Conservation (phyloP, 30 jellyfish, hydroid and myxozoan genomes). For the Phacellophora camtschatica region DNA sequence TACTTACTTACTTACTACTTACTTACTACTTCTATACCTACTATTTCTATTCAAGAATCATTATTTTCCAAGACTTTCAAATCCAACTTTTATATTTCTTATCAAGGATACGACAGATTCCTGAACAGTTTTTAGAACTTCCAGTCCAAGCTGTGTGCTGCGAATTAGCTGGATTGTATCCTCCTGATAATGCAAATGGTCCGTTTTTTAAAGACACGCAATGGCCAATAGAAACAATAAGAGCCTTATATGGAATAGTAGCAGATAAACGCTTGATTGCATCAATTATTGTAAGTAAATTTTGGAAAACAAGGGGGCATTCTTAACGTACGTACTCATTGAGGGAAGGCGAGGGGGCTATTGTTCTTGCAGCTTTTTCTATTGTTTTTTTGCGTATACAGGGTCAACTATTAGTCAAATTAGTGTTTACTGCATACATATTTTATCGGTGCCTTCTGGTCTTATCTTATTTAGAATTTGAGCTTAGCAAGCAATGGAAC, state of each 20-base stretch:
- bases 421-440: too few species aligned
- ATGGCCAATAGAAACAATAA: conserved; percentile 68
- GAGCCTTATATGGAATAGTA: conserved; percentile 29
- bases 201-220: conserved; percentile 8
- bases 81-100: too few species aligned
- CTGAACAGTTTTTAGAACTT: conserved; percentile 36
- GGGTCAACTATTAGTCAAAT: too few species aligned
- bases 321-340: too few species aligned
- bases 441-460: too few species aligned
- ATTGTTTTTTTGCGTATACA: too few species aligned
- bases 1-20: too few species aligned
- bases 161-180: conserved; percentile 63
- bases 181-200: conserved; percentile 19
- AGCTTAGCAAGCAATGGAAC: too few species aligned
- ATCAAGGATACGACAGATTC: conserved; percentile 41
- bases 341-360: too few species aligned
- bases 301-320: too few species aligned
- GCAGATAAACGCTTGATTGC: conserved; percentile 79
- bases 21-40: not conserved
- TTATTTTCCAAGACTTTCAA: not conserved
- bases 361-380: too few species aligned
- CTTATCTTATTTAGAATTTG: too few species aligned
- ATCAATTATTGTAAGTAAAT: conserved; percentile 46
- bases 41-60: not conserved
- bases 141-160: conserved; percentile 68